Base-by-base conservation (phyloP, 2,888 invertebrate genomes). In the Perithous albicinctus region DNA sequence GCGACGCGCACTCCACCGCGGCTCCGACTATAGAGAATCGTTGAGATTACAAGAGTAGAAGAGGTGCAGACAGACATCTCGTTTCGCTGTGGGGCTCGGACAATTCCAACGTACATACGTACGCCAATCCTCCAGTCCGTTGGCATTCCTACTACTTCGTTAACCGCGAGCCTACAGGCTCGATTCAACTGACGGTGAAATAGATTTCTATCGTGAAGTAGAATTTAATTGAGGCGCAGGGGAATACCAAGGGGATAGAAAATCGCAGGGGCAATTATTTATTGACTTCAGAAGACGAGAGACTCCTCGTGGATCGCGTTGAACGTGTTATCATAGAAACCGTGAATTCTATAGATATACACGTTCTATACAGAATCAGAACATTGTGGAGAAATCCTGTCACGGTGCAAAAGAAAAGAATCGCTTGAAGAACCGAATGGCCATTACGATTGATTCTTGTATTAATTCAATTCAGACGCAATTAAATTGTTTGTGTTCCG, bases 1-100 rank as follows among this genome's bases (percentile, higher is more conserved):
- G 86, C 86, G 89, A 86, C 89, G 78, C 73, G 63, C 85, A 85
- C 88, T 86, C 83, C 83, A 84, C 74, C 66, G 77, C 56, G 78
- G 77, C 66, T 15, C 43, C 15, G n/a, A 2, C 43, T 84, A 63
- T 77, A 77, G 61, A 73, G 83, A 41, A 73, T 66, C 77, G 59
- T 51, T 8, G 38, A 61, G 63, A n/a, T n/a, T 20, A 20, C 15
- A n/a, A n/a, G 20, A 51, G 20, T 23, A 10, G 46, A 29, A 64
- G 74, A 63, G 38, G 26, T 18, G 38, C 41, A 41, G 69, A 56
- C 38, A 56, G 26, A 54, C 54, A n/a, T n/a, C 38, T 41, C 26
- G 51, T 59, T 59, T 70, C 5, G 56, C 56, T 12, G 43, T 59
- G 29, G 29, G 12, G 69, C 61, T 59, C 64, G 76, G 23, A 72